A percentile compares a stretch with the other conserved stretches of the same genome.
Conservation (phyloP, 2,888 invertebrate genomes). For the Lasiommata megera region DNA sequence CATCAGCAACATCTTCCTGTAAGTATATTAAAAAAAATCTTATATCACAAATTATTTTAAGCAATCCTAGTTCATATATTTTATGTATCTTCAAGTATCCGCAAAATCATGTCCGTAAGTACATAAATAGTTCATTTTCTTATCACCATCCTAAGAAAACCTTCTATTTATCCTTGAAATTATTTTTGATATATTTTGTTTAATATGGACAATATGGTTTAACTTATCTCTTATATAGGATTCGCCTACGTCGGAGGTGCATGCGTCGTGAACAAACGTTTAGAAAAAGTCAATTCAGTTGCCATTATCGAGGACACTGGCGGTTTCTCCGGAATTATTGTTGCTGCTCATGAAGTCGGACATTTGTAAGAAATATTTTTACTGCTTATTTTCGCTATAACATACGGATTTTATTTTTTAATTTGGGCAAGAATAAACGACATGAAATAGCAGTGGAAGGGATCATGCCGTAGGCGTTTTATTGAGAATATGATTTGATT, state of each 20-base stretch:
- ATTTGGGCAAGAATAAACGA: no score
- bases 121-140: slow-evolving; percentile 16
- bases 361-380: slow-evolving; percentile 94
- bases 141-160: background rate
- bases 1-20: slow-evolving; percentile 20
- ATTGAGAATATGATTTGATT: no score
- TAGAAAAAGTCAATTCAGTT: slow-evolving; percentile 97
- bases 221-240: slow-evolving; percentile 78
- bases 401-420: no score
- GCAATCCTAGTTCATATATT: slow-evolving; percentile 1
- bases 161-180: background rate
- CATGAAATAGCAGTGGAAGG: no score
- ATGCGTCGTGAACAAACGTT: slow-evolving; percentile 96
- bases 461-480: no score
- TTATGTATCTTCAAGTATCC: slow-evolving; percentile 15
- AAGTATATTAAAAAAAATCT: slow-evolving; percentile 20
- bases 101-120: slow-evolving; percentile 16
- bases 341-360: slow-evolving; percentile 97
- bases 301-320: slow-evolving; percentile 98
- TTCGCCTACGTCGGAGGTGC: slow-evolving; percentile 98
- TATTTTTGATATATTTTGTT: slow-evolving; percentile 16
- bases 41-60: background rate
- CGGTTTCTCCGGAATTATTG: slow-evolving; percentile 97
- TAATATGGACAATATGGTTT: slow-evolving; percentile 8
- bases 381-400: no score